Conservation (phyloP, 2,797 vertebrate species). For the Hipposideros larvatus region DNA sequence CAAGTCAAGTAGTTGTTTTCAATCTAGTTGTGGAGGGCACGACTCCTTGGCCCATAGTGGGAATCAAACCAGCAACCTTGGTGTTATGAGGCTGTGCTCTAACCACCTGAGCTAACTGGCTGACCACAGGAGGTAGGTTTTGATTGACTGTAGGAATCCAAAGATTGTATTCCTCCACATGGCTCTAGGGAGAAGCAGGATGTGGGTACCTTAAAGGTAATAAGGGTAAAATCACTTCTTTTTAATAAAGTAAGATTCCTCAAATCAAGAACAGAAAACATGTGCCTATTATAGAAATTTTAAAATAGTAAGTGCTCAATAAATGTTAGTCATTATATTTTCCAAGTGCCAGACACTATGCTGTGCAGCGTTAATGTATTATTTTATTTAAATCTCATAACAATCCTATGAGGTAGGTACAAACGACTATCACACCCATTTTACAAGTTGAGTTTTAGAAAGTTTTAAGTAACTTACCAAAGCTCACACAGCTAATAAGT, state of each 20-base stretch:
- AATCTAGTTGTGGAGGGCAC: too few species aligned
- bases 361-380: background rate
- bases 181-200: background rate
- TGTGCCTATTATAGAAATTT: background rate
- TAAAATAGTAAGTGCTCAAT: background rate
- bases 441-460: constrained; percentile 1
- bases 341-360: background rate
- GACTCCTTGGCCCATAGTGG: too few species aligned
- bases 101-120: too few species aligned
- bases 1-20: too few species aligned
- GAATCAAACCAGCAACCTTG: too few species aligned
- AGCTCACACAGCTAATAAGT: background rate
- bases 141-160: background rate
- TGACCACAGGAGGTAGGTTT: background rate
- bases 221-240: background rate
- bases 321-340: background rate
- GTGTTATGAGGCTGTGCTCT: too few species aligned
- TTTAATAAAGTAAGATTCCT: background rate
- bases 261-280: background rate
- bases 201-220: background rate
- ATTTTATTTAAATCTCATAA: background rate
- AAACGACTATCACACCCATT: background rate
- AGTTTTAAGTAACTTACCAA: background rate
- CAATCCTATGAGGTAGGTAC: background rate
- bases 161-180: background rate